Base-by-base conservation (phyloP, 2,888 invertebrate genomes). In the Netelia inedita region DNA sequence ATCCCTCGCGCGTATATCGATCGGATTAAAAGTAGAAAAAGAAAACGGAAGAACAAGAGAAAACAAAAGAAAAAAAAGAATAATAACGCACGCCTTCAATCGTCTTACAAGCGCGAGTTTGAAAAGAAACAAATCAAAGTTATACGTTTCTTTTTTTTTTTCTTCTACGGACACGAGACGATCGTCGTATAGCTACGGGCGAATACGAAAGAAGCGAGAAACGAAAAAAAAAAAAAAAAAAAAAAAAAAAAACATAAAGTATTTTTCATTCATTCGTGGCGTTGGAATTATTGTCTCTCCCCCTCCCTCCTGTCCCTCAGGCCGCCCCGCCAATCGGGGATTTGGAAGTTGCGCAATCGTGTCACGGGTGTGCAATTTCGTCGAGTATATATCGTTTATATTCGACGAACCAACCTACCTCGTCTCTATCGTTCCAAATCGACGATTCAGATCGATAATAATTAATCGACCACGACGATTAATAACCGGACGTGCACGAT, bases 311-410 rank as follows among this genome's bases (percentile, higher is more conserved):
- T n/a, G n/a, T n/a, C n/a, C n/a, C n/a, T n/a, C n/a, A n/a, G n/a
- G n/a, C 55, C 6, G 35, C 19, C 8, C 14, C 2, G 41, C 11
- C 35, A 71, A 50, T 69, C 23, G 69, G 50, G 16, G n/a, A 71
- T 16, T 71, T 10, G n/a, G 57, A 19, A 28, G 57, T 71, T 71
- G 71, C 71, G 57, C 35, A 71, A 71, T 57, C 55, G 55, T n/a
- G 19, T 35, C 41, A 9, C 69, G 10, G 35, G 65, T 68, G 68
- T 76, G 57, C 43, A 57, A 68, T 76, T 76, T 68, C 14, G 43
- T 23, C 28, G 35, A 66, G 11, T 41, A 41, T 66, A 46, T 46
- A 43, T 46, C 14, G 46, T 46, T 14, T 11, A 11, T 46, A 11
- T 46, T 53, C 55, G 57, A 57, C 55, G 71, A 71, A 19, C 41